These are phyloP conservation scores for Tenthredo mesomela DNA, from an alignment of 2,888 invertebrate genomes.

Conservation along the genomic window DNA sequence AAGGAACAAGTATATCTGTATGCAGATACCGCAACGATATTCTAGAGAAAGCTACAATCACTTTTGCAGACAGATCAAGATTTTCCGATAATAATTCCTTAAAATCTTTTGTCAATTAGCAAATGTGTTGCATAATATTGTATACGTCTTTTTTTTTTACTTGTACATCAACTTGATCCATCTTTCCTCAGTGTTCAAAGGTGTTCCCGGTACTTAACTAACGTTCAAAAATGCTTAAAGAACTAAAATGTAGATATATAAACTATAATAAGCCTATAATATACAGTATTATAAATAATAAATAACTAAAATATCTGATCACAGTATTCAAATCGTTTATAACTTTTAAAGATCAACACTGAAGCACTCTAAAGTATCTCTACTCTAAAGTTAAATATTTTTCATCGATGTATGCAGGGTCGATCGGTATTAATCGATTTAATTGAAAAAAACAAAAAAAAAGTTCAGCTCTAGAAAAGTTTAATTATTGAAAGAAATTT, in stretches of 20 bases:
- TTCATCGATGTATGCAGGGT: neutral
- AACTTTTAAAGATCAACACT: neutral
- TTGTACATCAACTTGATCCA: neutral
- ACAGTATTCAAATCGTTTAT: neutral
- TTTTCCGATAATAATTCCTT: neutral
- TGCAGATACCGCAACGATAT: neutral
- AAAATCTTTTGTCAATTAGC: neutral
- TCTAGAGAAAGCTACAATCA: slow-evolving; percentile 11
- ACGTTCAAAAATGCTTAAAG: neutral
- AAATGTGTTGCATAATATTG: neutral
- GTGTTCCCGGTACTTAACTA: neutral
- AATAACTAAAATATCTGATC: neutral
- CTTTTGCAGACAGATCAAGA: neutral
- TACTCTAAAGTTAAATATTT: neutral
- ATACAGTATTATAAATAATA: neutral
- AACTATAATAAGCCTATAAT: neutral
- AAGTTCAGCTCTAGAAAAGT: neutral
- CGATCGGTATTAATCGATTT: neutral
- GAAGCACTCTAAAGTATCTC: neutral
- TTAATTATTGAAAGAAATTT: neutral
- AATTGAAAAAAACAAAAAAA: neutral
- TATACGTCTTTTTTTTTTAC: neutral
- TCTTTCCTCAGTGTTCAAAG: neutral
- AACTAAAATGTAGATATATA: neutral
- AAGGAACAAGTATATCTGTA: neutral